Conservation (phyloP, 2,113 vertebrate species). For the Lophura nycthemera region DNA sequence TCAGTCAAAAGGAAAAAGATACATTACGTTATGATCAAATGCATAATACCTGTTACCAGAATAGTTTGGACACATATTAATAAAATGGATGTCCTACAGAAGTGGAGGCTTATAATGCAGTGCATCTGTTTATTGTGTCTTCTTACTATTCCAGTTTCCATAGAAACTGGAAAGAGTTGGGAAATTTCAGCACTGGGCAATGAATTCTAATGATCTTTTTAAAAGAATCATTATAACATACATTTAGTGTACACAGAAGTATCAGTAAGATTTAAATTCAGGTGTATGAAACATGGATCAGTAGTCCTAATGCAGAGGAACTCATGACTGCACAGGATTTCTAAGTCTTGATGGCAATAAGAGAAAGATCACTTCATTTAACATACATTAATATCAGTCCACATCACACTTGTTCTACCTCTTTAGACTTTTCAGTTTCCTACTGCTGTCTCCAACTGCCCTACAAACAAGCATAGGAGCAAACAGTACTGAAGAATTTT, state of each 20-base stretch:
- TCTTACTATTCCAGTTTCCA: constrained; percentile 66
- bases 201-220: constrained; percentile 48
- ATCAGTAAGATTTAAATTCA: not conserved
- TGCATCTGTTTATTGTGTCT: constrained; percentile 59
- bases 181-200: constrained; percentile 51
- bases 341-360: not conserved
- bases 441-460: not conserved
- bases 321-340: not conserved
- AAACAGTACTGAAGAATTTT: constrained; percentile 5
- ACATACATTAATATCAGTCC: not conserved
- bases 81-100: constrained; percentile 26
- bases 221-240: not conserved
- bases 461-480: not conserved
- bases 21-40: not conserved
- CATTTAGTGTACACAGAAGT: not conserved
- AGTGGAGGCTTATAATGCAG: constrained; percentile 7
- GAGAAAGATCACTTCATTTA: not conserved
- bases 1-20: not conserved
- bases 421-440: not conserved
- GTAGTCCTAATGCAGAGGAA: not conserved
- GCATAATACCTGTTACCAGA: not conserved
- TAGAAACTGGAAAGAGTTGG: constrained; percentile 54
- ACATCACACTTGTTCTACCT: not conserved
- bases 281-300: not conserved
- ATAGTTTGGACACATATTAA: constrained; percentile 35